Evolutionary conservation across 2,888 invertebrate genomes (phyloP), one percentile per base, ranked within the genome.

Genomic region (Drosophila hawaiiensis): DNA sequence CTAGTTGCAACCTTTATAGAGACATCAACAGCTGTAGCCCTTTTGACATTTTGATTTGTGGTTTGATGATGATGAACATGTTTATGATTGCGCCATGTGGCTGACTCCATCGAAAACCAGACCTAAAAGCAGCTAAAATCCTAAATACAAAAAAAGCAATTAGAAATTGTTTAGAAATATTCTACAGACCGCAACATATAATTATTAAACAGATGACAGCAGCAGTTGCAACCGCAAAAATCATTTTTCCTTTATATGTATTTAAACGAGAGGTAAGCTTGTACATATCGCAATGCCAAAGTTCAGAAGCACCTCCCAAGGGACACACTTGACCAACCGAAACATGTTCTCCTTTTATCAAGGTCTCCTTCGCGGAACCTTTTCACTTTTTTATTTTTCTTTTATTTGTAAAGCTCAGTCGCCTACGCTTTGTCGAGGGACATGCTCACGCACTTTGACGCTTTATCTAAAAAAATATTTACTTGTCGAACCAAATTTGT

Each of bases 1-100:
- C 66, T 70, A 78, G 63, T 81, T 83, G 62, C 64, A 76, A 64
- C 67, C 74, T 65, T 60, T 71, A 84, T 78, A 71, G 68, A 87
- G 87, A 85, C 84, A 83, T 87, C 86, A 90, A 72, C 87, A 87
- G 88, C 84, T 89, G 87, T 73, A 62, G 73, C 65, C 76, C 49
- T 89, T 85, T 82, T 79, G 85, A 81, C 84, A 82, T 77, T 88
- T 90, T 89, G 86, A 85, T 86, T 87, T 90, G 87, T 90, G 90
- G 83, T 78, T 73, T 50, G 28, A 50, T 28, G 39, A 56, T 39
- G 56, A 80, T 76, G 76, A 82, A 78, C 80, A 73, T 72, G 84
- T 82, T 81, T 68, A 54, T 59, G 65, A 65, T 52, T 68, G 39
- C 56, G 73, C 47, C 74, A 81, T 78, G 68, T 78, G 82, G 65